Evolutionary conservation across 2,113 vertebrate genomes (phyloP), one percentile per base, ranked within the genome.

Genomic region (Corvus cornix): DNA sequence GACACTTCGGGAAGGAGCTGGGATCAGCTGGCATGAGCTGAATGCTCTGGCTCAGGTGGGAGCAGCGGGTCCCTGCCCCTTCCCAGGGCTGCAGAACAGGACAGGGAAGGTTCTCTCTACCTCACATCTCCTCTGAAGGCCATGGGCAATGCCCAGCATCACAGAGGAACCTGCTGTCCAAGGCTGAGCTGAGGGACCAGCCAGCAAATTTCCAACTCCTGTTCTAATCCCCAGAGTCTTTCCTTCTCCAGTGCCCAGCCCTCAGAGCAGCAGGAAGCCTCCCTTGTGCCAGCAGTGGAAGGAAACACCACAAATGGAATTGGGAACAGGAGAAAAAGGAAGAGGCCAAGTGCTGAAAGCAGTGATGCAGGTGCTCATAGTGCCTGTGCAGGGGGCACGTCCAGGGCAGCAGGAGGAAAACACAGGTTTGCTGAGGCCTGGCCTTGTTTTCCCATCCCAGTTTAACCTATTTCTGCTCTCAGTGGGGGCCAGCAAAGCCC

Each of bases 401-500:
- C 70, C 89, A 39, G 88, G 86, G 79, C 7, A 27, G 13, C 52
- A 1, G 22, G 20, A 77, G 37, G n/a, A 53, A 18, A 66, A 31
- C 56, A 22, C 77, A 41, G 78, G 33, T 84, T 60, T 52, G 80
- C 93, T 87, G 26, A 23, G 67, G 55, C 82, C 87, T 93, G 92
- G 86, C 93, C 78, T 78, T 41, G 66, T 67, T 85, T 59, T 62
- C 82, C 92, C 58, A 60, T 48, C 84, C 28, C 77, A 87, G 87
- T 94, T 90, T 88, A 95, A 93, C 90, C 92, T 83, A 92, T 76
- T 95, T 97, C 85, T 93, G 46, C 67, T 80, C 92, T 46, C 90
- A 64, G 88, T 84, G 79, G 90, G 95, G 90, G 88, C 73, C 92
- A 69, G 89, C 10, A 90, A 74, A 90, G 93, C 68, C 94, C 78